Conservation (phyloP, 2,113 vertebrate genomes). For the Nematolebias whitei region DNA sequence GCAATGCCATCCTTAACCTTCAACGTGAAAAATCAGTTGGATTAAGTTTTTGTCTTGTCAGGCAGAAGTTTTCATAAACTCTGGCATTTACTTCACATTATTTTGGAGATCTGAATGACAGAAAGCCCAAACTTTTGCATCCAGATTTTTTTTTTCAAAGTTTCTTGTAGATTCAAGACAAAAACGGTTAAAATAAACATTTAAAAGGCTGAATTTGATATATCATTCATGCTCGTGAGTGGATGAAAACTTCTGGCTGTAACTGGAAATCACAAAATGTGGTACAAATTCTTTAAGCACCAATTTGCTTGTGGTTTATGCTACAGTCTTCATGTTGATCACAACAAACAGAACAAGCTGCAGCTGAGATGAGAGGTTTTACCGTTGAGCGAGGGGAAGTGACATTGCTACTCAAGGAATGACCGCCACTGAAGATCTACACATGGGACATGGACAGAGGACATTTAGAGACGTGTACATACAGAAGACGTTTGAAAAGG, state of each 20-base stretch:
- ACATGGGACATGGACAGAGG: conserved; percentile 71
- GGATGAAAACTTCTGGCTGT: too few relatives aligned
- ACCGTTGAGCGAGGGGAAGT: conserved; percentile 87
- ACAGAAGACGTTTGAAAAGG: conserved; percentile 6
- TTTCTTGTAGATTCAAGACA: too few relatives aligned
- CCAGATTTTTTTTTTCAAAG: too few relatives aligned
- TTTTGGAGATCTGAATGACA: too few relatives aligned
- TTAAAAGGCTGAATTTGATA: too few relatives aligned
- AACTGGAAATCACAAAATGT: neutral
- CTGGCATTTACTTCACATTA: too few relatives aligned
- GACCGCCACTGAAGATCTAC: conserved; percentile 86
- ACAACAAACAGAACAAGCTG: conserved; percentile 1
- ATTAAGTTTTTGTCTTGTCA: neutral
- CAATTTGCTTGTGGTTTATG: neutral
- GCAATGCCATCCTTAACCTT: conserved; percentile 13
- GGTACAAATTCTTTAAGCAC: conserved; percentile 6
- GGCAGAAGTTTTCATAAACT: too few relatives aligned
- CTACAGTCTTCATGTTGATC: neutral
- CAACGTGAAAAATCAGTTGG: neutral
- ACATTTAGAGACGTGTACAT: conserved; percentile 41
- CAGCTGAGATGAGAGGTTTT: conserved; percentile 76
- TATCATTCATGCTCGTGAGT: too few relatives aligned
- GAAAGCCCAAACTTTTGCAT: too few relatives aligned
- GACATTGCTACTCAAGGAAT: conserved; percentile 83
- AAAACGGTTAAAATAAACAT: too few relatives aligned